Base-by-base conservation (phyloP, 2,888 invertebrate genomes). In the Holacanthella duospinosa region DNA sequence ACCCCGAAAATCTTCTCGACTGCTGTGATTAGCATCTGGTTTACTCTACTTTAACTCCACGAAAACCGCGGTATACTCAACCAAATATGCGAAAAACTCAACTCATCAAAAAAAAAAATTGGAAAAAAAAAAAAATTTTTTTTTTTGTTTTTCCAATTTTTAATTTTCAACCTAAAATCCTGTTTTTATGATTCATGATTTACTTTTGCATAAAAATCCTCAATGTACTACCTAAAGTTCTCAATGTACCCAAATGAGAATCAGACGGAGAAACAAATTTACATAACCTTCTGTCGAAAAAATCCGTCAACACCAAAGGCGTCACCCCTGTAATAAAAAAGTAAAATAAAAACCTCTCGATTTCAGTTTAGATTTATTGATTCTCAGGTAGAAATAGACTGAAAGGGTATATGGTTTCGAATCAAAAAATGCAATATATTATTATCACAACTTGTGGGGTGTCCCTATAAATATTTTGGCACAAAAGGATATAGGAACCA, bases 401-500 rank as follows among this genome's bases (percentile, higher is more conserved):
- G 4, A 21, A 21, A 21, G 21, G 48, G 48, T 48, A 48, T 48
- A 12, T 6, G 12, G 4, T n/a, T 48, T 9, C 4, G 21, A 48
- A 48, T 48, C 12, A 48, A n/a, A 48, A 36, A 48, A 9, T 48
- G 4, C 12, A 21, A 48, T n/a, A 21, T 48, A 21, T 48, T 48
- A 48, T 48, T 48, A 48, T 21, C n/a, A 48, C 48, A 48, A 48
- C 48, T 48, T 48, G 48, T 48, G 48, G 48, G 48, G 48, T 48
- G 48, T 48, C 48, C 48, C 21, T 48, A 48, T 48, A 9, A 48
- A 48, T 48, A 48, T 48, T 48, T 48, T 48, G 48, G 12, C 48
- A 48, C 48, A 48, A 48, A 48, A 21, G 21, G 21, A 48, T 36
- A 36, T 21, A 9, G 48, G 16, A 21, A 21, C 16, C 48, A 48